Base-by-base conservation (phyloP, 2,113 vertebrate genomes). In the Rhabdomys dilectus region DNA sequence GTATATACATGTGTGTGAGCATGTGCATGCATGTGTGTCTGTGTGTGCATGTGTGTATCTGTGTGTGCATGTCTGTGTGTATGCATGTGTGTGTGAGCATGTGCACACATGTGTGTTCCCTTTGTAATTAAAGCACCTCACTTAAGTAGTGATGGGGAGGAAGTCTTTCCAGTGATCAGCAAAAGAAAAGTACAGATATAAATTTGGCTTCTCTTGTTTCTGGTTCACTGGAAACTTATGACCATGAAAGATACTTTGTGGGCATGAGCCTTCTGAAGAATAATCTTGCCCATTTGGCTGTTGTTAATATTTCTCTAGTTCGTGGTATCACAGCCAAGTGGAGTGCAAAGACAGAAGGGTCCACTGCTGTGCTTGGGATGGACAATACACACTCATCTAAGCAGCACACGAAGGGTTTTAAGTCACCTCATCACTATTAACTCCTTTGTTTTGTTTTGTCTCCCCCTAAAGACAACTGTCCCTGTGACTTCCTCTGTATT, bases 101-200 rank as follows among this genome's bases (percentile, higher is more conserved):
- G 66, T 68, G 66, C 13, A 34, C 36, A 13, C 34, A 36, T 16
- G 16, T 16, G 5, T 36, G 12, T 70, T 34, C 64, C 31, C 42
- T 96, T 94, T 89, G 70, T 91, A 85, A 89, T 22, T 77, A 93
- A 91, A 77, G 66, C 34, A 60, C 86, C 48, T 96, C 66, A 75
- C 34, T 48, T 36, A 66, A 70, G 66, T 39, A 12, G 45, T 36
- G n/a, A 48, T 66, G 5, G 58, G 15, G 81, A 86, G 19, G 51
- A 34, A 36, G 12, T n/a, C 36, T 66, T 93, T 60, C 39, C 3
- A 70, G 48, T 2, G 10, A 22, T 73, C n/a, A 77, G 72, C 39
- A 72, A 31, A 51, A 62, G 60, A 62, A 75, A 51, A 24, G 31
- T 17, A 86, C 4, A 81, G 92, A 93, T 51, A 53, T 70, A 86